A percentile compares a stretch with the other conserved stretches of the same genome.
Evolutionary conservation across 1,140 invertebrate genomes (phyloP).

Genomic region (Camponotus floridanus): DNA sequence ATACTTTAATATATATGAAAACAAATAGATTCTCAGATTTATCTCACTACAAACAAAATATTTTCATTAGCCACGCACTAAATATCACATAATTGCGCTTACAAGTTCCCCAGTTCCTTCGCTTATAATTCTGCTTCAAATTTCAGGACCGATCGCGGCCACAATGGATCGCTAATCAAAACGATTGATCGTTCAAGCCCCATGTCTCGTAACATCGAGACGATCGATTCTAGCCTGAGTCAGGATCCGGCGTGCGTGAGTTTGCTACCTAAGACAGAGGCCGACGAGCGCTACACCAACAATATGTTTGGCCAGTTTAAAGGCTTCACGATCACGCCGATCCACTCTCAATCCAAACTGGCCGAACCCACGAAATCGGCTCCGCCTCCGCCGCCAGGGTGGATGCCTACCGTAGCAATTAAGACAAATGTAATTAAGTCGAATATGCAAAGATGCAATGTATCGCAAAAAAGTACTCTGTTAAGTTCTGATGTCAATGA

Average conservation of each 20-base stretch:
- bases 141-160: conserved; percentile 80
- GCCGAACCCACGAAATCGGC: conserved; percentile 83
- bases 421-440: conserved; percentile 81
- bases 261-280: conserved; percentile 86
- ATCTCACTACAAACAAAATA: not conserved
- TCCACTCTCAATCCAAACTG: conserved; percentile 83
- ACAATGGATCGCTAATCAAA: conserved; percentile 81
- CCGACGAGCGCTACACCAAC: conserved; percentile 85
- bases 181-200: conserved; percentile 82
- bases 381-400: conserved; percentile 85
- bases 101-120: conserved; percentile 45
- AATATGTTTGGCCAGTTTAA: conserved; percentile 94
- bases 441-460: conserved; percentile 56
- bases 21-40: not conserved
- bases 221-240: conserved; percentile 82
- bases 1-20: not conserved
- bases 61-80: not conserved
- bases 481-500: conserved; percentile 80
- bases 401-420: conserved; percentile 81
- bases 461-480: conserved; percentile 72
- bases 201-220: conserved; percentile 81
- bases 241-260: conserved; percentile 84
- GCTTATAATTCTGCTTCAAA: conserved; percentile 77
- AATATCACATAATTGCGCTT: conserved; percentile 39
- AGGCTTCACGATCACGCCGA: conserved; percentile 92